Evolutionary conservation across 2,888 invertebrate genomes (phyloP).

Genomic region (Cinara cedri): DNA sequence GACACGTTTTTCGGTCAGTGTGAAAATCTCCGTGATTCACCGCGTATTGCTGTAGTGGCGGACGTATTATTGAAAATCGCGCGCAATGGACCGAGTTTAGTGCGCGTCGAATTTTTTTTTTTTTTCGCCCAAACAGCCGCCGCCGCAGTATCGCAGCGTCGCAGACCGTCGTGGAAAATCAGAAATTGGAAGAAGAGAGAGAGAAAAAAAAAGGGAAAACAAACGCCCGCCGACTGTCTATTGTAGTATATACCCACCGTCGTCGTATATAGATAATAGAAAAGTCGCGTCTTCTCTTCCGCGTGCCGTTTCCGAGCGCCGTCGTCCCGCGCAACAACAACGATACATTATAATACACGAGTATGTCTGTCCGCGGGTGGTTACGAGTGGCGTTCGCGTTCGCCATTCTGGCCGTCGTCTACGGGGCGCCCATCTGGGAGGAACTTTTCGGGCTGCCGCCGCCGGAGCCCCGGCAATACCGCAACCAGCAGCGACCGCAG

Average conservation of each 20-base stretch:
- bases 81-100: constrained; percentile 53
- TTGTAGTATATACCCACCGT: background rate
- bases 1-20: background rate
- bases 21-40: background rate
- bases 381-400: constrained; percentile 32
- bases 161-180: too few relatives aligned
- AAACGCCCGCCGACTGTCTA: too few relatives aligned
- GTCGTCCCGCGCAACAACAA: too few relatives aligned
- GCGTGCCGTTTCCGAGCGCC: too few relatives aligned
- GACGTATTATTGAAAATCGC: background rate
- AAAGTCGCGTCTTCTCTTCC: too few relatives aligned
- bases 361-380: background rate
- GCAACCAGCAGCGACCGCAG: background rate
- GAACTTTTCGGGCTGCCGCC: constrained; percentile 37
- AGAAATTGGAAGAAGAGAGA: too few relatives aligned
- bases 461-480: background rate
- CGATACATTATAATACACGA: too few relatives aligned
- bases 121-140: background rate
- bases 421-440: constrained; percentile 51
- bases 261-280: background rate
- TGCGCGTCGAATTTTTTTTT: constrained; percentile 47
- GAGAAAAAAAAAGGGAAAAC: too few relatives aligned
- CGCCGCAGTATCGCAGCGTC: background rate
- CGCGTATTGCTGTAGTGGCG: background rate
- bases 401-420: constrained; percentile 37